Evolutionary conservation across 1,140 invertebrate genomes (phyloP).

Genomic region (Monomorium pharaonis): DNA sequence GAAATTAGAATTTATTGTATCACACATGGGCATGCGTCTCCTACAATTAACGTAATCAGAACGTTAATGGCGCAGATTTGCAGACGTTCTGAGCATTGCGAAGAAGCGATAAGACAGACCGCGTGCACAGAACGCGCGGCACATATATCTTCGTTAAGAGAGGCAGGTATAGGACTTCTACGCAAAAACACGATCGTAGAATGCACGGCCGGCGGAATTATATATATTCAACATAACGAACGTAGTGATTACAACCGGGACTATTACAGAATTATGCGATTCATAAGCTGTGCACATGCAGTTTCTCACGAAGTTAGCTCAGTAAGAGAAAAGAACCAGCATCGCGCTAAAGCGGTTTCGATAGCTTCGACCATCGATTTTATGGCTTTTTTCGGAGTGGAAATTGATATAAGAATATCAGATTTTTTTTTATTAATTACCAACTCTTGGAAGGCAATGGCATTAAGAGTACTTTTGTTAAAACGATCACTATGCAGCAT

Average conservation of each 20-base stretch:
- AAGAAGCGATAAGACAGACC: conserved; percentile 5
- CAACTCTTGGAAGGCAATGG: too few relatives aligned
- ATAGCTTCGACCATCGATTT: too few relatives aligned
- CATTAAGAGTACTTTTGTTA: too few relatives aligned
- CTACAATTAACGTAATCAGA: conserved; percentile 2
- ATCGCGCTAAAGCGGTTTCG: too few relatives aligned
- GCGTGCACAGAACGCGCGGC: neutral
- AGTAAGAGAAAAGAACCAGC: too few relatives aligned
- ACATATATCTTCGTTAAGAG: conserved; percentile 15
- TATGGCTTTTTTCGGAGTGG: too few relatives aligned
- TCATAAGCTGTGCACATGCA: neutral
- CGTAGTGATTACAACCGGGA: neutral
- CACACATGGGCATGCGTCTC: neutral
- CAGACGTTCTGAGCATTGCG: neutral
- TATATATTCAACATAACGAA: neutral
- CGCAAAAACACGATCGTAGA: conserved; percentile 6
- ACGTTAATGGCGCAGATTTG: conserved; percentile 4
- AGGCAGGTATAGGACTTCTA: neutral
- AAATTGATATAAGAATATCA: too few relatives aligned
- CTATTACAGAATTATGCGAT: neutral
- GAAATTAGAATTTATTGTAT: neutral
- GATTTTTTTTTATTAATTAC: too few relatives aligned
- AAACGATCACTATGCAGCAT: too few relatives aligned
- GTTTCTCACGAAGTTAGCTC: too few relatives aligned
- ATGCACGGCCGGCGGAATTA: conserved; percentile 19